Evolutionary conservation across 2,113 vertebrate genomes (phyloP).

Genomic region (Psettodes erumei): DNA sequence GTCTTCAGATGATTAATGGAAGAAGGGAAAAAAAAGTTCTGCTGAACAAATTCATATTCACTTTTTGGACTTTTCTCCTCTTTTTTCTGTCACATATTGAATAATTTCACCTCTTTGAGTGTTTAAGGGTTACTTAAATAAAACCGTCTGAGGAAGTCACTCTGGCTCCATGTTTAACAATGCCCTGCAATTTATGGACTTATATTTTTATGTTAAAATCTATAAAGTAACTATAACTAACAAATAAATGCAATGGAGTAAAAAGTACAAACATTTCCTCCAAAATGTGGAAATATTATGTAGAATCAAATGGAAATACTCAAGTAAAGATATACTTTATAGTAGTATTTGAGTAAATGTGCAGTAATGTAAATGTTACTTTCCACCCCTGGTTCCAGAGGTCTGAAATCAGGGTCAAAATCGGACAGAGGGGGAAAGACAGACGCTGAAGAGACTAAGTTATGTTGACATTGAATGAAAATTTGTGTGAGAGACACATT

Average conservation of each 20-base stretch:
- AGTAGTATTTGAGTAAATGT: not conserved
- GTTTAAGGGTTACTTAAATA: not conserved
- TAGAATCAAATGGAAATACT: not conserved
- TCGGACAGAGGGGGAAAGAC: conserved; percentile 65
- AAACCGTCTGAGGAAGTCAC: not conserved
- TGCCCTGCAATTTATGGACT: no score
- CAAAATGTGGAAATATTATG: no score
- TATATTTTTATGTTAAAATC: no score
- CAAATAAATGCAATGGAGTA: not conserved
- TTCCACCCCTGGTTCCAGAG: no score
- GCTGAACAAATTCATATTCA: not conserved
- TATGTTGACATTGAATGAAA: conserved; percentile 79
- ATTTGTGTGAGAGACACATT: conserved; percentile 77
- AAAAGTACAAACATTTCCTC: not conserved
- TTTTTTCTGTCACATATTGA: not conserved
- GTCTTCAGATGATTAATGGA: conserved; percentile 8
- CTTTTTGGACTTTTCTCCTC: not conserved
- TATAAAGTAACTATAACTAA: not conserved
- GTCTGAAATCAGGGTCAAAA: no score
- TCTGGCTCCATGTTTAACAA: no score
- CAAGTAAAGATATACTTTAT: not conserved
- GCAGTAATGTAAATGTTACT: no score
- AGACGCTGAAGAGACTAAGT: no score
- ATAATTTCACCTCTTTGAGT: not conserved
- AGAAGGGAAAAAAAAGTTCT: not conserved